Evolutionary conservation across 1,140 invertebrate genomes (phyloP).

Genomic region (Diprion similis): DNA sequence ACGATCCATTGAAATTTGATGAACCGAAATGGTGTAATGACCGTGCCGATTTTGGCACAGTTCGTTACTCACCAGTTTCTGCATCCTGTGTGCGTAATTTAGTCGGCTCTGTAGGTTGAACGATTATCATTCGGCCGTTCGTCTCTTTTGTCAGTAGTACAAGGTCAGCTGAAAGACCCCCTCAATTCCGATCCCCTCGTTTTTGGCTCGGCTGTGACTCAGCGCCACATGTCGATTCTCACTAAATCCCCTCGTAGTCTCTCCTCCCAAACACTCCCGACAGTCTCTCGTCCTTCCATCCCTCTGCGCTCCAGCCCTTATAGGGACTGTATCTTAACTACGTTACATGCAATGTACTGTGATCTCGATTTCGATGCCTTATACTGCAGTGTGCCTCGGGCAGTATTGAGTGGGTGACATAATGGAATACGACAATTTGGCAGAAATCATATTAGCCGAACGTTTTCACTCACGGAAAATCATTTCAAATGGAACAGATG

Average conservation of each 20-base stretch:
- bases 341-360: too few relatives aligned
- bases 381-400: too few relatives aligned
- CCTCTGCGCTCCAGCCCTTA: too few relatives aligned
- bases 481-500: too few relatives aligned
- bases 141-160: constrained; percentile 5
- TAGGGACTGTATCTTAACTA: too few relatives aligned
- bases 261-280: background rate
- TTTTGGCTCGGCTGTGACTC: background rate
- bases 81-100: background rate
- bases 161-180: background rate
- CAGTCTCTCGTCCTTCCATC: background rate
- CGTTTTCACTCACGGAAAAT: too few relatives aligned
- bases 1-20: background rate
- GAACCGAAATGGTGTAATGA: background rate
- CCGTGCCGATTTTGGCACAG: background rate
- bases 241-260: background rate
- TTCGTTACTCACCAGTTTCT: background rate
- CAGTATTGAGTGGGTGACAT: too few relatives aligned
- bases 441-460: too few relatives aligned
- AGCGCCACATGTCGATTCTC: background rate
- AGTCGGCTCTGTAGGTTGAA: background rate
- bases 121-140: background rate
- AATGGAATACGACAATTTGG: too few relatives aligned
- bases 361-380: too few relatives aligned
- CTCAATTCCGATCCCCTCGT: background rate